phyloP scores from a whole-genome alignment of 2,113 vertebrate species.

The Hipposideros armiger region DNA sequence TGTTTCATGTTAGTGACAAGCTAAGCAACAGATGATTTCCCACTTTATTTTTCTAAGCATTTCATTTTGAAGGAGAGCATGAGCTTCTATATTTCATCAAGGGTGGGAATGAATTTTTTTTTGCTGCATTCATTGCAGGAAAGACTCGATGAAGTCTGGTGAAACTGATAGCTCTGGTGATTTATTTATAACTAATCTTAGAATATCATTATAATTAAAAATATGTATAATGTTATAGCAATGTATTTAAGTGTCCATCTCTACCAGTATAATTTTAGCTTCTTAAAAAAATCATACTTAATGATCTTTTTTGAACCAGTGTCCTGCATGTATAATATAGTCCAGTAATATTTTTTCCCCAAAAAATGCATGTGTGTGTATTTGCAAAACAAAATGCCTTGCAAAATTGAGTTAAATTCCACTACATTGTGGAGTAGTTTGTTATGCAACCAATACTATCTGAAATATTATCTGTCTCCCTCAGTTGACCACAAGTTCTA shows the following conservation, averaged over 20 bases:
- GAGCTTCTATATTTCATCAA: neutral
- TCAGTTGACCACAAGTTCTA: neutral
- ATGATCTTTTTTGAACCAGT: neutral
- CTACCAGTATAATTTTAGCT: neutral
- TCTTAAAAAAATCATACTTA: neutral
- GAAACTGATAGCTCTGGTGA: neutral
- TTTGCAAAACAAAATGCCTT: neutral
- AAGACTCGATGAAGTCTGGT: neutral
- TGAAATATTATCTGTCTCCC: neutral
- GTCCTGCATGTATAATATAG: neutral
- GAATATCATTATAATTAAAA: neutral
- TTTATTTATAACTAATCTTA: neutral
- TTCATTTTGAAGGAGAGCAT: constrained; percentile 15
- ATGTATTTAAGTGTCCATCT: neutral
- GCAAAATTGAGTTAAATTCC: neutral
- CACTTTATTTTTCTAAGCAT: neutral
- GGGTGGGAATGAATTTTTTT: neutral
- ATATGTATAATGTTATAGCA: neutral
- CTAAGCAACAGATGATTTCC: neutral
- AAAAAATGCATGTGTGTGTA: neutral
- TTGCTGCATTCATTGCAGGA: neutral
- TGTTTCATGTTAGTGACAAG: constrained; percentile 46
- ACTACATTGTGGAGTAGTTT: neutral
- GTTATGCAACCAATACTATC: neutral
- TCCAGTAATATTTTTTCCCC: neutral